Conservation (phyloP, 2,888 invertebrate genomes). For the Sesia bembeciformis region DNA sequence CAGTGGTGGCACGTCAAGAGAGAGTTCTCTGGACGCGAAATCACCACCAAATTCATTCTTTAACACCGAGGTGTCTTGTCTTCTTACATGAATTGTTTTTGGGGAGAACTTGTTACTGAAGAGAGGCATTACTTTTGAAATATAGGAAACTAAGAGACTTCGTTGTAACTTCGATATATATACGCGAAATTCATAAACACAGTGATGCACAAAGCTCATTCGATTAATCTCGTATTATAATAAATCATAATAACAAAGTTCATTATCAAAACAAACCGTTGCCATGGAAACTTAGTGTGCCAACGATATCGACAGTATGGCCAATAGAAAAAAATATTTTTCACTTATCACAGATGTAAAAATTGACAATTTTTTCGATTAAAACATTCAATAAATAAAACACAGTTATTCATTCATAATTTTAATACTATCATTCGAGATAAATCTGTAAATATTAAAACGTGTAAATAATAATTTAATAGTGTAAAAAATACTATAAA, state of each 20-base stretch:
- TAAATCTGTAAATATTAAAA: no score
- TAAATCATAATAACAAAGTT: slow-evolving; percentile 16
- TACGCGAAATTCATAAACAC: background rate
- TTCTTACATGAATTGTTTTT: slow-evolving; percentile 77
- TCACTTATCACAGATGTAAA: no score
- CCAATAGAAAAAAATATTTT: no score
- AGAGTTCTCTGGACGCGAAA: slow-evolving; percentile 75
- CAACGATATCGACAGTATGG: no score
- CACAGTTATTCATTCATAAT: no score
- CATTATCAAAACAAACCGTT: background rate
- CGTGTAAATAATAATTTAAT: no score
- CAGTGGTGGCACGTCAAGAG: slow-evolving; percentile 71
- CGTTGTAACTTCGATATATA: background rate
- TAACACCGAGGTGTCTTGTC: slow-evolving; percentile 68
- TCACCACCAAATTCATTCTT: slow-evolving; percentile 75
- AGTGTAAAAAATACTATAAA: no score
- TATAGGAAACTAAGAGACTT: background rate
- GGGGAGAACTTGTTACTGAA: slow-evolving; percentile 81
- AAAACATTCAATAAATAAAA: no score
- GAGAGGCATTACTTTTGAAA: slow-evolving; percentile 70
- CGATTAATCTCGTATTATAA: slow-evolving; percentile 4
- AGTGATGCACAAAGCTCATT: background rate
- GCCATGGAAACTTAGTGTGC: no score
- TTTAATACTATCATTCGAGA: no score
- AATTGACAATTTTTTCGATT: no score